Base-by-base conservation (phyloP, 2,113 vertebrate species). In the Osmerus mordax region DNA sequence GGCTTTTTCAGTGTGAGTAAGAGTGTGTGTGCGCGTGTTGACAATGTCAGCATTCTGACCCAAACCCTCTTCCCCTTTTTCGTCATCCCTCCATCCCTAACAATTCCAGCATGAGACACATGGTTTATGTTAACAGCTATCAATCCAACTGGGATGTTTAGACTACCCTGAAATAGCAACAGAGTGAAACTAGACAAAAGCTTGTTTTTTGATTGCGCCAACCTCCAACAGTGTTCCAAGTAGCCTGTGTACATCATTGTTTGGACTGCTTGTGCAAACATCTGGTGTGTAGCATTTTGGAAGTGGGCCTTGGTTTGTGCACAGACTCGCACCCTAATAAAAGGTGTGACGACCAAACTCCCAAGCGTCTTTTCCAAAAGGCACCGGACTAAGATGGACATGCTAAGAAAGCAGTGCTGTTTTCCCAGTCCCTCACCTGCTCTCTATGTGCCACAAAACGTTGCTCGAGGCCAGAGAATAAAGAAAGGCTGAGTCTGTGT, bases 21-120 rank as follows among this genome's bases (percentile, higher is more conserved):
- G 32, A 51, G 32, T 52, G 54, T 14, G 54, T 25, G 66, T 32
- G 18, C 19, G 69, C 53, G 16, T 65, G 56, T 51, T 61, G 53
- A 67, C 67, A 69, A 67, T 67, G 72, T 74, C 78, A 75, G 65
- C 69, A 81, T 55, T 79, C 54, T 71, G 61, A 51, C 51, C 66
- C 61, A 62, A 81, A 77, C 52, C 28, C 41, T 79, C 56, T 76
- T 23, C 23, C 53, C 68, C 71, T 59, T 55, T 21, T 47, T 65
- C 67, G 3, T 53, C 56, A 55, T 53, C 19, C 8, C 36, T 61
- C 4, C 15, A 3, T 55, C 36, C 69, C 70, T 77, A 78, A 81
- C 25, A 82, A 62, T 73, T 47, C 68, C 60, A 21, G 72, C 68
- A 78, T 8, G 4, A 21, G 12, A 63, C 41, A 71, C 23, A 54